Conservation (phyloP, 2,888 invertebrate species). For the Leucophora obtusa region DNA sequence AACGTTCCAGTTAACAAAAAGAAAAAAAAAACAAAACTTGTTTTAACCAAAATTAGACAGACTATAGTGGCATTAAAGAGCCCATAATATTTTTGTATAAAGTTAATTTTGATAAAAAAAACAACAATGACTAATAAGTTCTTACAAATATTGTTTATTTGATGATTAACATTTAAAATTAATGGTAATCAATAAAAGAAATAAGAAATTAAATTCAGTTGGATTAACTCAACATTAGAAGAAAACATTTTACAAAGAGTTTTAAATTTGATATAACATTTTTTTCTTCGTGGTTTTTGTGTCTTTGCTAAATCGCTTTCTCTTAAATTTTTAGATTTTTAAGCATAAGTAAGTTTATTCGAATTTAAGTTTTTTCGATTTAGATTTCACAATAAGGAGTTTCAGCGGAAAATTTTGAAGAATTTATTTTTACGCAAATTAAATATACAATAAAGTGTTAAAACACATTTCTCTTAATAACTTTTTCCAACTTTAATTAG, state of each 20-base stretch:
- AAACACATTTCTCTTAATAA: too few relatives aligned
- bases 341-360: too few relatives aligned
- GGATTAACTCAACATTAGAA: not conserved
- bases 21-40: not conserved
- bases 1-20: not conserved
- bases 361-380: too few relatives aligned
- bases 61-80: not conserved
- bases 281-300: not conserved
- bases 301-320: not conserved
- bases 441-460: too few relatives aligned
- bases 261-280: not conserved
- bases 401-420: too few relatives aligned
- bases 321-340: not conserved
- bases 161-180: not conserved
- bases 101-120: not conserved
- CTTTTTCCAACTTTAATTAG: too few relatives aligned
- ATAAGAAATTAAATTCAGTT: not conserved
- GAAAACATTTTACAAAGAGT: not conserved
- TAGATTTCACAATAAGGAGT: too few relatives aligned
- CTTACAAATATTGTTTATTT: conserved; percentile 2
- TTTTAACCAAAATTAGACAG: not conserved
- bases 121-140: not conserved
- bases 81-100: not conserved
- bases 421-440: too few relatives aligned
- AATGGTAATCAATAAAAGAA: not conserved